phyloP scores from a whole-genome alignment of 1,140 invertebrate species.

The Cyrtorhinus lividipennis region DNA sequence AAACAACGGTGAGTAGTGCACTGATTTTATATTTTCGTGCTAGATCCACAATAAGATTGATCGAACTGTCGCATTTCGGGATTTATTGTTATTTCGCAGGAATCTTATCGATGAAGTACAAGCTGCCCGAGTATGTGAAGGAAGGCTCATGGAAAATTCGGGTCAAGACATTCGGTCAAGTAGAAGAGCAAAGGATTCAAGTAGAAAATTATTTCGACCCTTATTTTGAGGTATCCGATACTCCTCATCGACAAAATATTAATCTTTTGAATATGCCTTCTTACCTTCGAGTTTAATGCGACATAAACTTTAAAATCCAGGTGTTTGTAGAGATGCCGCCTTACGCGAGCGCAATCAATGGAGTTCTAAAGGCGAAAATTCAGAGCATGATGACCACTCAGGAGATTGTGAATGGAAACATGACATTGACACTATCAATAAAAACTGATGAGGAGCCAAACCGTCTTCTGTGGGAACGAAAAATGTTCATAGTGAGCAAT shows the following conservation, averaged over 20 bases:
- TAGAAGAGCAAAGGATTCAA: conserved; percentile 32
- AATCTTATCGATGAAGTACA: conserved; percentile 24
- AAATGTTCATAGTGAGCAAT: neutral
- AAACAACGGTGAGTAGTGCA: conserved; percentile 31
- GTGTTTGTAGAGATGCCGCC: conserved; percentile 27
- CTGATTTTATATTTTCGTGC: too few species aligned
- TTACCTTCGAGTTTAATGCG: too few species aligned
- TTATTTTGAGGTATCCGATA: conserved; percentile 36
- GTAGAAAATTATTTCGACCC: conserved; percentile 35
- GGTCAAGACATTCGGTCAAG: conserved; percentile 32
- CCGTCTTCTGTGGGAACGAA: neutral
- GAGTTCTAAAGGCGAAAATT: conserved; percentile 28
- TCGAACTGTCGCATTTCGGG: too few species aligned
- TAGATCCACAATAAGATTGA: too few species aligned
- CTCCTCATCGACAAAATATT: too few species aligned
- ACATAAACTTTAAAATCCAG: conserved; percentile 19
- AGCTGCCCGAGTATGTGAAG: conserved; percentile 31
- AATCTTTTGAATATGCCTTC: too few species aligned
- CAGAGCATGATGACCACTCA: conserved; percentile 29
- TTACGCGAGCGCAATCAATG: conserved; percentile 30
- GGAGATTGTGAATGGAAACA: conserved; percentile 30
- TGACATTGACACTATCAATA: conserved; percentile 27
- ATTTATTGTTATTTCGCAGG: neutral
- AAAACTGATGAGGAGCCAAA: conserved; percentile 9
- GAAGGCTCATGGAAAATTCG: conserved; percentile 36